phyloP scores from a whole-genome alignment of 2,888 invertebrate species.

The Archips xylosteana region DNA sequence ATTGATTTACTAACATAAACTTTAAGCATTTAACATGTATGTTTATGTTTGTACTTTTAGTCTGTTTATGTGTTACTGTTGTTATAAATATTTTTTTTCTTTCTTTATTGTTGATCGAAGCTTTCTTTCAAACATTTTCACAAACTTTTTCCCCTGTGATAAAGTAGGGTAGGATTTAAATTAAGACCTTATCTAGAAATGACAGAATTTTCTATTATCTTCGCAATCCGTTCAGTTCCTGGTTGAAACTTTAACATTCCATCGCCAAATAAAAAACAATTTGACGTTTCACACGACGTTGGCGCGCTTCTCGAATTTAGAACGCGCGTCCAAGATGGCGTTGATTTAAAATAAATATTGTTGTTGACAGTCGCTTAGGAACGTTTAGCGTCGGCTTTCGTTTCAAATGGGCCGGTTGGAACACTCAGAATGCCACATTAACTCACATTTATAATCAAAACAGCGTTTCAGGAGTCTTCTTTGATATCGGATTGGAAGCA shows the following conservation, averaged over 20 bases:
- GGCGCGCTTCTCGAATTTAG: constrained; percentile 43
- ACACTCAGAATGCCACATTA: constrained; percentile 36
- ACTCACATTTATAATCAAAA: constrained; percentile 37
- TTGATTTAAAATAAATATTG: constrained; percentile 43
- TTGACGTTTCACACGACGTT: constrained; percentile 16
- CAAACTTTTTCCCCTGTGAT: no score
- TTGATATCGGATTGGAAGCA: constrained; percentile 38
- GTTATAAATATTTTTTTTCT: no score
- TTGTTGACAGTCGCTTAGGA: constrained; percentile 40
- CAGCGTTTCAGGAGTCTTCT: constrained; percentile 33
- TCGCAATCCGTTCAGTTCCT: no score
- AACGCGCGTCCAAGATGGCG: constrained; percentile 41
- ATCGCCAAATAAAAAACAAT: constrained; percentile 51
- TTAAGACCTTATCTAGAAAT: no score
- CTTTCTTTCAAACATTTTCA: no score
- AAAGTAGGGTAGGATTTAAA: no score
- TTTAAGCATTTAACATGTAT: no score
- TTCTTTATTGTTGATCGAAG: no score
- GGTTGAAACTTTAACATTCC: constrained; percentile 3
- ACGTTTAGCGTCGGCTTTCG: constrained; percentile 22
- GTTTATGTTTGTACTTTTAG: no score
- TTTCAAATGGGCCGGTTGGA: constrained; percentile 39
- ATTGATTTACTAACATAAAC: no score
- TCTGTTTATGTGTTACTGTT: no score
- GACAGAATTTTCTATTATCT: no score